These are phyloP conservation scores for Phyllostomus discolor DNA, from an alignment of 2,113 vertebrate species.

Conservation along the genomic window DNA sequence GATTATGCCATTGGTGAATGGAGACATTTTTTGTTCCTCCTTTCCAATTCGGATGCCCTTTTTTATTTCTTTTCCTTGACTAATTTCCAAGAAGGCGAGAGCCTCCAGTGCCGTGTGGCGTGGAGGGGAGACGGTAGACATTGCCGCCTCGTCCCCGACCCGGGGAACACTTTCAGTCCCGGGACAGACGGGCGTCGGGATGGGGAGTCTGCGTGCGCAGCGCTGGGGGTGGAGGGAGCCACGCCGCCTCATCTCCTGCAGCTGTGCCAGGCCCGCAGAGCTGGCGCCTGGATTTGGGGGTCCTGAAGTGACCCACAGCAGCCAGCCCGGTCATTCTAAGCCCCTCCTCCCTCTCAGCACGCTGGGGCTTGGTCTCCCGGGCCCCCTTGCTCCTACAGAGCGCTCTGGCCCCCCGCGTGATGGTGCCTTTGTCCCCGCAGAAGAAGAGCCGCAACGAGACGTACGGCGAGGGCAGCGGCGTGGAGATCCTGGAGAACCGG, in stretches of 20 bases:
- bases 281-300: background rate
- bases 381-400: background rate
- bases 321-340: background rate
- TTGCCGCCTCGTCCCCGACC: background rate
- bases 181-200: background rate
- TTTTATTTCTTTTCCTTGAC: background rate
- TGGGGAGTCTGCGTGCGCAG: rapidly evolving
- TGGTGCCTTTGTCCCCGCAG: conserved; percentile 74
- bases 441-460: conserved; percentile 97
- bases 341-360: rapidly evolving
- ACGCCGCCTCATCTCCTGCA: too few relatives aligned
- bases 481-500: conserved; percentile 96
- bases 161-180: background rate
- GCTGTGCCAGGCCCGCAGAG: background rate
- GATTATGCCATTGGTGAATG: background rate
- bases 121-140: background rate
- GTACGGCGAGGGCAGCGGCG: conserved; percentile 93
- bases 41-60: background rate
- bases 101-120: background rate
- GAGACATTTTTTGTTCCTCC: background rate
- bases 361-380: background rate
- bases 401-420: background rate
- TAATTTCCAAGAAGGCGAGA: background rate
- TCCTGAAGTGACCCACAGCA: background rate
- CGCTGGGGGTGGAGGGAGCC: background rate